Evolutionary conservation across 2,888 invertebrate genomes (phyloP).

Genomic region (Hyalella azteca): DNA sequence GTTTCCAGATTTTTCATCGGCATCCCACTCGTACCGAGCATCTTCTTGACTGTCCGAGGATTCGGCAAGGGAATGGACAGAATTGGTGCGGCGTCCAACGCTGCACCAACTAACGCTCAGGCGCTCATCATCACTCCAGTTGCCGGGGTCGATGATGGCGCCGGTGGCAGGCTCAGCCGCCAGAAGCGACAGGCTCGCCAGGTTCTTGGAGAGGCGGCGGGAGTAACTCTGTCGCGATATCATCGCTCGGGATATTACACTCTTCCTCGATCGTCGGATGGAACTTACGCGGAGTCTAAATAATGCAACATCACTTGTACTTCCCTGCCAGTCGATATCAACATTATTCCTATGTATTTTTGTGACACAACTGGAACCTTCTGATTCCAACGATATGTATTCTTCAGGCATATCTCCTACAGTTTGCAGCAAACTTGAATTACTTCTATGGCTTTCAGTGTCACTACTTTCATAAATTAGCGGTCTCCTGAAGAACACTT

Average conservation of each 20-base stretch:
- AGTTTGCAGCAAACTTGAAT: neutral
- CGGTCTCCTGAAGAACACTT: neutral
- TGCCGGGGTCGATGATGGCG: constrained; percentile 19
- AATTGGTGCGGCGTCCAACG: neutral
- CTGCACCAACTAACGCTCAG: constrained; percentile 19
- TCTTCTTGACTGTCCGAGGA: neutral
- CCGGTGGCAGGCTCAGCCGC: constrained; percentile 15
- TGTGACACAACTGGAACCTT: neutral
- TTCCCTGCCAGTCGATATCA: constrained; percentile 2
- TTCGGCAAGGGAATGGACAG: neutral
- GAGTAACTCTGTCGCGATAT: constrained; percentile 5
- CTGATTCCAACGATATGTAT: neutral
- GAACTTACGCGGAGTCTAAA: neutral
- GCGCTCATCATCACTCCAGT: constrained; percentile 16
- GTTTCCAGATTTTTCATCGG: neutral
- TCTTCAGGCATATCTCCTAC: neutral
- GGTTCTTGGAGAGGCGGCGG: constrained; percentile 13
- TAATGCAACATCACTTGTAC: neutral
- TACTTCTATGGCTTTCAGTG: neutral
- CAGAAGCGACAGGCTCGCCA: constrained; percentile 23
- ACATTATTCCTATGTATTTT: too few relatives aligned
- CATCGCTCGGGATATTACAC: neutral
- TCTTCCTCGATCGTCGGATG: neutral
- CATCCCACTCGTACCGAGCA: neutral
- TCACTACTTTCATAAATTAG: neutral